These are phyloP conservation scores for Saccopteryx leptura DNA, from an alignment of 2,113 vertebrate species.

Conservation along the genomic window DNA sequence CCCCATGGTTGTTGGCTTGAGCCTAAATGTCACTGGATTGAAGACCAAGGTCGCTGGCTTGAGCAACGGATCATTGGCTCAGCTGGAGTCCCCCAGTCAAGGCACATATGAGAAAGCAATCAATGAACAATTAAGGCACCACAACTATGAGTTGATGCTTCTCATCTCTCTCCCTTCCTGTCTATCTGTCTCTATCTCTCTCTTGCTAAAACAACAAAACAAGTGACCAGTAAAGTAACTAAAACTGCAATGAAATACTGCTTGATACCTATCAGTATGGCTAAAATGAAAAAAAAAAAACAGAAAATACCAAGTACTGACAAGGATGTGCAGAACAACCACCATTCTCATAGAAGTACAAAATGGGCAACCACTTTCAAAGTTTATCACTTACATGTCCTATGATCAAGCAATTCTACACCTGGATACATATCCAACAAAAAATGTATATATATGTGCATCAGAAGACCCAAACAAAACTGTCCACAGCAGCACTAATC, in stretches of 20 bases:
- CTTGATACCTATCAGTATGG: background rate
- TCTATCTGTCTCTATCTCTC: no score
- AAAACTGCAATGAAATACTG: background rate
- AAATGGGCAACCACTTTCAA: background rate
- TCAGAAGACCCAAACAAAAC: background rate
- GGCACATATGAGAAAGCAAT: no score
- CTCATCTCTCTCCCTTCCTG: no score
- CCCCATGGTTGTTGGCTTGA: no score
- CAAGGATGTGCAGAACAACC: background rate
- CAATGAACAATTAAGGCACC: no score
- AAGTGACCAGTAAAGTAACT: background rate
- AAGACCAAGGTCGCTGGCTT: no score
- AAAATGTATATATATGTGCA: background rate
- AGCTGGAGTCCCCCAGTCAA: no score
- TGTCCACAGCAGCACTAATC: background rate
- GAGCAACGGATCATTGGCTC: no score
- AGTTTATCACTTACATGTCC: background rate
- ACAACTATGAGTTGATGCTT: no score
- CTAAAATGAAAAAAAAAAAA: slow-evolving; percentile 37
- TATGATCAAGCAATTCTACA: background rate
- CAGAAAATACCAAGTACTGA: background rate
- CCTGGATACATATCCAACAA: background rate
- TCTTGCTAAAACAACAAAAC: no score
- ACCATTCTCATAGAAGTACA: background rate
- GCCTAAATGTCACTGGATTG: no score